These are phyloP conservation scores for Achlya flavicornis DNA, from an alignment of 2,888 invertebrate species.

Conservation along the genomic window DNA sequence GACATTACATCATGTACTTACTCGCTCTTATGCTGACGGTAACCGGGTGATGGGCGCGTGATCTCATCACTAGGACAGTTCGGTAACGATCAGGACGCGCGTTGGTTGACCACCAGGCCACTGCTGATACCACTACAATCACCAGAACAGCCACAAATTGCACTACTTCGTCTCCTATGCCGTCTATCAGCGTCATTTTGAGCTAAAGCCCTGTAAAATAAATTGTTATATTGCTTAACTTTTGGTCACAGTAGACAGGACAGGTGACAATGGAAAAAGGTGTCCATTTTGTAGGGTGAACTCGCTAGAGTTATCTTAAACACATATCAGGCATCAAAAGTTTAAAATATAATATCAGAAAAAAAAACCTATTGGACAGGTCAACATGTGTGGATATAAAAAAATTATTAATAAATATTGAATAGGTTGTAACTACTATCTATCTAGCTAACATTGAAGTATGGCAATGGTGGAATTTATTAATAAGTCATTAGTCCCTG, in stretches of 20 bases:
- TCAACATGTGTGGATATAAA: too few species aligned
- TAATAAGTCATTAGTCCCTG: too few species aligned
- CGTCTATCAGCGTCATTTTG: constrained; percentile 90
- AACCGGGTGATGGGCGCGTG: constrained; percentile 65
- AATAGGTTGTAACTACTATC: too few species aligned
- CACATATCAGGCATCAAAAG: too few species aligned
- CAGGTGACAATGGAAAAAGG: neutral
- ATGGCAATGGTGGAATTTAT: too few species aligned
- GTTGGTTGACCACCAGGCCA: constrained; percentile 92
- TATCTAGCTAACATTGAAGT: too few species aligned
- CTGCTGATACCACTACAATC: constrained; percentile 83
- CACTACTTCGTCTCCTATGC: constrained; percentile 92
- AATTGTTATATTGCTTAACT: neutral
- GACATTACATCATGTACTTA: constrained; percentile 34
- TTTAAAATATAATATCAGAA: too few species aligned
- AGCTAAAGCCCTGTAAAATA: constrained; percentile 27
- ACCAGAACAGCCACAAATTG: constrained; percentile 86
- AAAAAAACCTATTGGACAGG: too few species aligned
- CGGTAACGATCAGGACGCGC: constrained; percentile 87
- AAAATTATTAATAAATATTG: too few species aligned
- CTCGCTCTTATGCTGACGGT: constrained; percentile 70
- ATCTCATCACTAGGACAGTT: constrained; percentile 86
- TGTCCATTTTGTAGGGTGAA: too few species aligned
- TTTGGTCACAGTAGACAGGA: neutral
- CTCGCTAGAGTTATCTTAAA: too few species aligned